Evolutionary conservation across 92 coral and sea anemone genomes (phyloP).

Genomic region (Scolanthus callimorphus): DNA sequence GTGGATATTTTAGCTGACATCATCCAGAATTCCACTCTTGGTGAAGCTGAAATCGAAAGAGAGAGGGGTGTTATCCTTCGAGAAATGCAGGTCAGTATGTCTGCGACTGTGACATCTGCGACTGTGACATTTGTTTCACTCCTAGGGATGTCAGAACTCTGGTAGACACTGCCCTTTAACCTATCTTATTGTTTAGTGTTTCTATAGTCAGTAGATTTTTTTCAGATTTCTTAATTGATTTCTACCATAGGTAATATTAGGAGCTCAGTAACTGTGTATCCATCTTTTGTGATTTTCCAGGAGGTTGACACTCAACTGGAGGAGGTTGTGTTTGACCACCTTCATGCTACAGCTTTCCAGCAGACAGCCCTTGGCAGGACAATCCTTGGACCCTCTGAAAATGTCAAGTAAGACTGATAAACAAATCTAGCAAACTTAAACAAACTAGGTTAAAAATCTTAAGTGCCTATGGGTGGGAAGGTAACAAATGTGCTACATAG

Average conservation of each 20-base stretch:
- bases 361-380: slow-evolving; percentile 97
- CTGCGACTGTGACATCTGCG: not conserved
- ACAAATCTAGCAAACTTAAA: no score
- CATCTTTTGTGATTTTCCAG: slow-evolving; percentile 27
- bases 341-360: slow-evolving; percentile 98
- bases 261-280: no score
- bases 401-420: slow-evolving; percentile 99
- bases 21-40: slow-evolving; percentile 91
- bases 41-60: slow-evolving; percentile 97
- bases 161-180: no score
- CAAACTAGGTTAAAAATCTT: no score
- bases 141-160: no score
- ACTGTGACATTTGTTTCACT: no score
- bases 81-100: slow-evolving; percentile 84
- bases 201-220: no score
- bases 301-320: slow-evolving; percentile 98
- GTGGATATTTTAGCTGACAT: slow-evolving; percentile 97
- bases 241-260: no score
- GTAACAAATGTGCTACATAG: no score
- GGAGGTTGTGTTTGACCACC: slow-evolving; percentile 96
- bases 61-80: slow-evolving; percentile 97
- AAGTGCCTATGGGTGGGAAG: no score
- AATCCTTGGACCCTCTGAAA: slow-evolving; percentile 91
- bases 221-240: no score
- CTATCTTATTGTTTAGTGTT: no score